Percentiles rank a stretch among this genome's conserved stretches.
phyloP scores from a whole-genome alignment of 1,140 invertebrate genomes.

The Procambarus virginalis region DNA sequence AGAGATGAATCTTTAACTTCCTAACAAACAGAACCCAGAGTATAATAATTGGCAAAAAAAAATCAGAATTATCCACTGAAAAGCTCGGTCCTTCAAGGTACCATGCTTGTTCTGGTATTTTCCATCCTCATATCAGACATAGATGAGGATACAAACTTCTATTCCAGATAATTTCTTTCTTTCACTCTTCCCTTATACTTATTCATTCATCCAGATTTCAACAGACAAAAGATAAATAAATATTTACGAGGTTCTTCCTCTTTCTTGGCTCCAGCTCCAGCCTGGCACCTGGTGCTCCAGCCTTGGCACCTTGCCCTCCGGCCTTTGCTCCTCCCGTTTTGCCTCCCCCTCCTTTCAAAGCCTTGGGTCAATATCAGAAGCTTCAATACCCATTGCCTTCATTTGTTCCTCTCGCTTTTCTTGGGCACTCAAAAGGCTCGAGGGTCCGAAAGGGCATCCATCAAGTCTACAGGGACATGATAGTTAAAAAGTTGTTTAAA shows the following conservation, averaged over 20 bases:
- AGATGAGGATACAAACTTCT: too few relatives aligned
- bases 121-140: too few relatives aligned
- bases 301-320: not conserved
- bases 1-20: too few relatives aligned
- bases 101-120: too few relatives aligned
- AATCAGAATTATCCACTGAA: too few relatives aligned
- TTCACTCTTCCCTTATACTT: too few relatives aligned
- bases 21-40: too few relatives aligned
- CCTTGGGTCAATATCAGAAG: constrained; percentile 79
- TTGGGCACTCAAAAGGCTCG: constrained; percentile 92
- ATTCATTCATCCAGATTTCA: too few relatives aligned
- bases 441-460: constrained; percentile 97
- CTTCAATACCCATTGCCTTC: constrained; percentile 95
- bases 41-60: too few relatives aligned
- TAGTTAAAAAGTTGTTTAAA: constrained; percentile 13
- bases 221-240: too few relatives aligned
- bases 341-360: constrained; percentile 75
- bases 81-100: too few relatives aligned
- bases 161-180: too few relatives aligned
- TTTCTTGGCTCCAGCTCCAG: constrained; percentile 71
- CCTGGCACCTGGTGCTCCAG: constrained; percentile 15
- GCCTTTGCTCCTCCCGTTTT: constrained; percentile 72
- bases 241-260: constrained; percentile 80
- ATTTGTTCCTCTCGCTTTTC: constrained; percentile 92
- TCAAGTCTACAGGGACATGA: constrained; percentile 83